Conservation (phyloP, 2,113 vertebrate species). For the Mobula hypostoma region DNA sequence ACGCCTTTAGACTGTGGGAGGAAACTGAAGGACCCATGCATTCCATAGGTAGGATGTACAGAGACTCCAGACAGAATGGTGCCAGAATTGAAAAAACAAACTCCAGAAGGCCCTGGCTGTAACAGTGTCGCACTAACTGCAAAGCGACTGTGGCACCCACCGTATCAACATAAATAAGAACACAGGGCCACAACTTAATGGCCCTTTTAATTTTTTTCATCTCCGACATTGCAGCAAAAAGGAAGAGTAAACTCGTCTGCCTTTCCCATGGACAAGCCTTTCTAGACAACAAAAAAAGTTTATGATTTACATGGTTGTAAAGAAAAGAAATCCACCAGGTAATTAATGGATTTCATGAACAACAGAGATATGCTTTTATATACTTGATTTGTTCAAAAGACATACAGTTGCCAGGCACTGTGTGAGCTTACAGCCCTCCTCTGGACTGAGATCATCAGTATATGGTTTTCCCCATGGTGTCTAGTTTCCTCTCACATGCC, state of each 20-base stretch:
- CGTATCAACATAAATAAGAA: background rate
- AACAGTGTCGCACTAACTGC: too few species aligned
- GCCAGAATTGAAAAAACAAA: too few species aligned
- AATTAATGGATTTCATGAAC: background rate
- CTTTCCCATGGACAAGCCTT: background rate
- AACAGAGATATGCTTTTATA: background rate
- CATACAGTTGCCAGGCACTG: background rate
- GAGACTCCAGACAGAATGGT: too few species aligned
- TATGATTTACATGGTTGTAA: background rate
- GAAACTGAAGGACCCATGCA: too few species aligned
- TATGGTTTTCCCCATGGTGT: too few species aligned
- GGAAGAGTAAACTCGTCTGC: background rate
- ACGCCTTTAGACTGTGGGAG: too few species aligned
- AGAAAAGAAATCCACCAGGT: background rate
- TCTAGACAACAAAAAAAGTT: too few species aligned
- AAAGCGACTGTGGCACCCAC: background rate
- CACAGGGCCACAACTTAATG: background rate
- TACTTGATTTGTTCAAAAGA: background rate
- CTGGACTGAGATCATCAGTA: background rate
- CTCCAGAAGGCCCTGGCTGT: too few species aligned
- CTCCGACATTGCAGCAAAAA: background rate
- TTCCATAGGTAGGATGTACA: background rate
- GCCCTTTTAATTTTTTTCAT: background rate
- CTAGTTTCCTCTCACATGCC: too few species aligned
- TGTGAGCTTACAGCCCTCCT: background rate